These are phyloP conservation scores for Bos indicus DNA, from an alignment of 2,113 vertebrate species.

Conservation along the genomic window DNA sequence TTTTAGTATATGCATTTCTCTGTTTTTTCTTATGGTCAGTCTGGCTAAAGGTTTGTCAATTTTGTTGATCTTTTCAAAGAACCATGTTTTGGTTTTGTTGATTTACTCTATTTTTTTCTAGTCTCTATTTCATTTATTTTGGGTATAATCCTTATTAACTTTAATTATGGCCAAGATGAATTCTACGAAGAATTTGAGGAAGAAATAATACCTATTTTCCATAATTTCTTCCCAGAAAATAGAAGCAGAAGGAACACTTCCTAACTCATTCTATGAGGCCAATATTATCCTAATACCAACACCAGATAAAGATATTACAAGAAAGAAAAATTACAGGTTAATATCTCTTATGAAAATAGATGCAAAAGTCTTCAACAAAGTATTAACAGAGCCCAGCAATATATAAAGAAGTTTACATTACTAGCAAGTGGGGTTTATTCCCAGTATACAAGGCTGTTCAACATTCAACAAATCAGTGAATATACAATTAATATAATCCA, in stretches of 20 bases:
- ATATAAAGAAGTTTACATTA: background rate
- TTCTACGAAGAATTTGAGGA: background rate
- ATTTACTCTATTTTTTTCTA: conserved; percentile 8
- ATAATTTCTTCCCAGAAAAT: background rate
- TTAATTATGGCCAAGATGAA: background rate
- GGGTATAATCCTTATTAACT: background rate
- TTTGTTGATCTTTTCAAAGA: conserved; percentile 18
- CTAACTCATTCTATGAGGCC: background rate
- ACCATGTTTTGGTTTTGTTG: background rate
- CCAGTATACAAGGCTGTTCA: background rate
- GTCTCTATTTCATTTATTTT: background rate
- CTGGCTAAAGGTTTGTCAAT: background rate
- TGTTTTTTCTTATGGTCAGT: background rate
- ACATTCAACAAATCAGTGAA: background rate
- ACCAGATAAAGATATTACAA: background rate
- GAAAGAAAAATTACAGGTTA: background rate
- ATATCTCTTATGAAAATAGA: background rate
- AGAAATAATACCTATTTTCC: background rate
- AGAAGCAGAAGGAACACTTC: background rate
- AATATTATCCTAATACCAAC: background rate
- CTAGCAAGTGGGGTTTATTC: background rate
- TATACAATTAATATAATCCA: background rate
- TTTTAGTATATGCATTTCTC: background rate
- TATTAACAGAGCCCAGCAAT: background rate
- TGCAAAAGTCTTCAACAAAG: background rate